Evolutionary conservation across 1,140 invertebrate species (phyloP).

Genomic region (Heliconius hermathena): DNA sequence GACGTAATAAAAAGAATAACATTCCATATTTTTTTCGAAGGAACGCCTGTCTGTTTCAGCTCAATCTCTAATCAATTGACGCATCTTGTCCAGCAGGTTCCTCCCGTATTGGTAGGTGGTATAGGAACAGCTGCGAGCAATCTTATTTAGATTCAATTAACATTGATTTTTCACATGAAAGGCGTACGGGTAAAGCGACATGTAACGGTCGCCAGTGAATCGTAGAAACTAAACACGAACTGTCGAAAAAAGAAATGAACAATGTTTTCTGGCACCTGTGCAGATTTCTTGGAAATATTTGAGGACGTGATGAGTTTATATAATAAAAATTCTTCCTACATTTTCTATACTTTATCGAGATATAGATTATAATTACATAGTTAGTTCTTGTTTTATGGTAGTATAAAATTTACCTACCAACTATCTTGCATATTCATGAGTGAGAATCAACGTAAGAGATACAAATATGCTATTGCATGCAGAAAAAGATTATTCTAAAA

Average conservation of each 20-base stretch:
- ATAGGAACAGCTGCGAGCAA: neutral
- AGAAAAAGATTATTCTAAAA: constrained; percentile 28
- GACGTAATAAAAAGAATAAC: constrained; percentile 45
- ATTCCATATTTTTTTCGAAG: constrained; percentile 28
- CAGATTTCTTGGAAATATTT: constrained; percentile 39
- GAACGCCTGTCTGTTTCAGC: constrained; percentile 35
- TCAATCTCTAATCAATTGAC: constrained; percentile 26
- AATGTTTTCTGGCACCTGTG: constrained; percentile 42
- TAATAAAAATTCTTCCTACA: constrained; percentile 10
- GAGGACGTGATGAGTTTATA: constrained; percentile 20
- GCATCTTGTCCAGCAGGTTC: neutral
- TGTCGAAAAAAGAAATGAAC: constrained; percentile 46
- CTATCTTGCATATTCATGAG: constrained; percentile 33
- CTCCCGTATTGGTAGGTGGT: neutral
- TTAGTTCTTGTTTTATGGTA: neutral
- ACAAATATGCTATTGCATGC: constrained; percentile 21
- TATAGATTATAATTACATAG: neutral
- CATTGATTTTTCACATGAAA: constrained; percentile 28
- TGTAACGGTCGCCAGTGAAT: constrained; percentile 40
- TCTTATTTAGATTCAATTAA: constrained; percentile 27
- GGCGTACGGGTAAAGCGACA: constrained; percentile 17
- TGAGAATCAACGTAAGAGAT: constrained; percentile 36
- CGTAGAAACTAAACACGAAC: constrained; percentile 38
- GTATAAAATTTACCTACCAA: neutral
- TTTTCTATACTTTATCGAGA: neutral